A percentile compares a stretch with the other conserved stretches of the same genome.
These are phyloP conservation scores for Gymnobelideus leadbeateri DNA, from an alignment of 2,113 vertebrate genomes.

Conservation along the genomic window DNA sequence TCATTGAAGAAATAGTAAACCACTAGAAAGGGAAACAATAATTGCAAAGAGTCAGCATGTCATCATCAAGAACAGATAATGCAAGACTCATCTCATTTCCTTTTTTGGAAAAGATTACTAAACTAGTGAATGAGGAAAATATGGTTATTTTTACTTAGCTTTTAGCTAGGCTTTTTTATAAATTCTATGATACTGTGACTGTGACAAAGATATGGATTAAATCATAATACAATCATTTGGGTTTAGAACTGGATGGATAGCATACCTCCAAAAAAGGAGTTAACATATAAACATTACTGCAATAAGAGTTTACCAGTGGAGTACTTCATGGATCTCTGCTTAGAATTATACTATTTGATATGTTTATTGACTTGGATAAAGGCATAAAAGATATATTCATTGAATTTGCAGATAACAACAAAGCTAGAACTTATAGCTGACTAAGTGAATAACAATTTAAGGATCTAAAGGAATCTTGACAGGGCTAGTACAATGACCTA, in stretches of 20 bases:
- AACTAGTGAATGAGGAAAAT: not conserved
- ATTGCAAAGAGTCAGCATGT: not conserved
- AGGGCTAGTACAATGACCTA: not conserved
- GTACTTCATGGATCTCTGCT: not conserved
- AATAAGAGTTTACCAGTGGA: not conserved
- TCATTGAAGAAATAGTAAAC: not conserved
- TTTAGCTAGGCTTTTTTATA: not conserved
- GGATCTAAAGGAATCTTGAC: not conserved
- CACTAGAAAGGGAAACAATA: not conserved
- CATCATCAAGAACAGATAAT: not conserved
- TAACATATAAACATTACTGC: not conserved
- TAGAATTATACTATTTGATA: not conserved
- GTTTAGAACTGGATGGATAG: too few relatives aligned
- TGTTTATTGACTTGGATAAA: not conserved
- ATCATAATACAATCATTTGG: too few relatives aligned
- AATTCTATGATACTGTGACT: not conserved
- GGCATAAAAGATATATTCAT: not conserved
- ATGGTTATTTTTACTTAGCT: not conserved
- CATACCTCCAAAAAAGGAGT: not conserved
- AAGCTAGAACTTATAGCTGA: not conserved
- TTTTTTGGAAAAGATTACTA: not conserved
- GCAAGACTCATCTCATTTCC: not conserved
- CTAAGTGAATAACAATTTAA: not conserved
- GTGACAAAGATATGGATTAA: too few relatives aligned
- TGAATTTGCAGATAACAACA: not conserved